Percentiles rank a stretch among this genome's conserved stretches.
phyloP scores from a whole-genome alignment of 2,113 vertebrate species.

The Odontesthes bonariensis region DNA sequence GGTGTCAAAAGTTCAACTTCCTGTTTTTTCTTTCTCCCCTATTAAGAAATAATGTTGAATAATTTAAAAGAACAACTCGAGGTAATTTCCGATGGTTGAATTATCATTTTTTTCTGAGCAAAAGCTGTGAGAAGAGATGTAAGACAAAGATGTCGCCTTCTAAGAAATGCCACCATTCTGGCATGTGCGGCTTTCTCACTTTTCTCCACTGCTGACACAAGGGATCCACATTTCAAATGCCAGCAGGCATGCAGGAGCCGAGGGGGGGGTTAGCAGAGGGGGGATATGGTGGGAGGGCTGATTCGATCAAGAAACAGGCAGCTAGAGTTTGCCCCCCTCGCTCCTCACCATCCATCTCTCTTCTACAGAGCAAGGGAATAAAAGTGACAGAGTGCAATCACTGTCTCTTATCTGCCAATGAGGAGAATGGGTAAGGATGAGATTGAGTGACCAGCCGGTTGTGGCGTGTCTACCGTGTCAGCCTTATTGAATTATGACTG shows the following conservation, averaged over 20 bases:
- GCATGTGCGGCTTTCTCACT: slow-evolving; percentile 27
- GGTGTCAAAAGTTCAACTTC: slow-evolving; percentile 4
- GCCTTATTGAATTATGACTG: slow-evolving; percentile 77
- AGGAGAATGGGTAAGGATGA: slow-evolving; percentile 59
- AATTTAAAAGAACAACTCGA: not conserved
- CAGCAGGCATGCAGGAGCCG: slow-evolving; percentile 49
- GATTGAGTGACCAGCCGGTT: slow-evolving; percentile 68
- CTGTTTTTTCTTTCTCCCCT: not conserved
- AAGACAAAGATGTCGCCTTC: slow-evolving; percentile 40
- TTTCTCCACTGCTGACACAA: slow-evolving; percentile 34
- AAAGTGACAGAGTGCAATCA: slow-evolving; percentile 76
- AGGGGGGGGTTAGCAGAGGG: slow-evolving; percentile 1
- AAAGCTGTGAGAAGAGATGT: slow-evolving; percentile 7
- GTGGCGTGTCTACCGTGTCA: slow-evolving; percentile 56
- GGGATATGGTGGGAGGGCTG: slow-evolving; percentile 54
- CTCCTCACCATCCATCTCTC: slow-evolving; percentile 53
- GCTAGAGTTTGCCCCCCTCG: slow-evolving; percentile 32
- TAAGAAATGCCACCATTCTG: slow-evolving; percentile 52
- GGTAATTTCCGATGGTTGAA: slow-evolving; percentile 24
- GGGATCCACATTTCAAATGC: slow-evolving; percentile 68
- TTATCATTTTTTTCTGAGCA: slow-evolving; percentile 12
- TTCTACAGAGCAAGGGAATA: slow-evolving; percentile 60
- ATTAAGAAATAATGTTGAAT: slow-evolving; percentile 2
- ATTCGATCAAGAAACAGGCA: slow-evolving; percentile 62
- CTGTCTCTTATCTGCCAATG: slow-evolving; percentile 76